Percentiles rank a stretch among this genome's conserved stretches.
Conservation (phyloP, 2,888 invertebrate species). For the Dastarcus helophoroides region DNA sequence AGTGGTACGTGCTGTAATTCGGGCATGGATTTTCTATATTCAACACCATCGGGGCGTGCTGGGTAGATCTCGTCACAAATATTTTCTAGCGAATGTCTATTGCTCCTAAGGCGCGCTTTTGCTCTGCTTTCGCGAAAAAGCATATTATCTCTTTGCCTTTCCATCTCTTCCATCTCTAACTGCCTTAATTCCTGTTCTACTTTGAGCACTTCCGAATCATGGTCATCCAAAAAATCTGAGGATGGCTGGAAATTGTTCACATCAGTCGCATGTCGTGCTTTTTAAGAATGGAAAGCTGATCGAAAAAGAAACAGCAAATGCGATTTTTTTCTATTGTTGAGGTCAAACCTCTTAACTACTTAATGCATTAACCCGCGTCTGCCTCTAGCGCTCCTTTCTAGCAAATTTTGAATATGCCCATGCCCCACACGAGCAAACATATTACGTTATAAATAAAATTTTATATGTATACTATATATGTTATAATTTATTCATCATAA, state of each 20-base stretch:
- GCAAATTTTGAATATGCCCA: no score
- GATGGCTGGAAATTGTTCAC: constrained; percentile 4
- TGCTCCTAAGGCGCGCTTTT: constrained; percentile 26
- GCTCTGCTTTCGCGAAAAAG: constrained; percentile 52
- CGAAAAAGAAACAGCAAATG: no score
- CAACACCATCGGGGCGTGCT: constrained; percentile 13
- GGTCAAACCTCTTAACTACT: no score
- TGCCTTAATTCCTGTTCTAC: constrained; percentile 70
- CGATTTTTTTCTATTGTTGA: no score
- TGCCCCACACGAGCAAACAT: no score
- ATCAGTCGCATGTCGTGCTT: no score
- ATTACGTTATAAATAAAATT: no score
- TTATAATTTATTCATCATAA: no score
- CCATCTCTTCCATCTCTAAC: constrained; percentile 64
- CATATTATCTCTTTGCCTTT: constrained; percentile 61
- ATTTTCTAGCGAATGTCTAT: constrained; percentile 33
- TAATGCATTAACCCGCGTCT: no score
- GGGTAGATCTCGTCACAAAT: constrained; percentile 28
- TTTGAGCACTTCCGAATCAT: constrained; percentile 46
- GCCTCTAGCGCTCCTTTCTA: no score
- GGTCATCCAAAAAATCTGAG: constrained; percentile 27
- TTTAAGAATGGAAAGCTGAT: no score
- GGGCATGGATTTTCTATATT: constrained; percentile 34
- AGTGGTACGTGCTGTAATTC: constrained; percentile 26
- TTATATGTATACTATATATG: no score